Percentiles rank a stretch among this genome's conserved stretches.
Conservation (phyloP, 2,888 invertebrate genomes). For the Saturnia pavonia region DNA sequence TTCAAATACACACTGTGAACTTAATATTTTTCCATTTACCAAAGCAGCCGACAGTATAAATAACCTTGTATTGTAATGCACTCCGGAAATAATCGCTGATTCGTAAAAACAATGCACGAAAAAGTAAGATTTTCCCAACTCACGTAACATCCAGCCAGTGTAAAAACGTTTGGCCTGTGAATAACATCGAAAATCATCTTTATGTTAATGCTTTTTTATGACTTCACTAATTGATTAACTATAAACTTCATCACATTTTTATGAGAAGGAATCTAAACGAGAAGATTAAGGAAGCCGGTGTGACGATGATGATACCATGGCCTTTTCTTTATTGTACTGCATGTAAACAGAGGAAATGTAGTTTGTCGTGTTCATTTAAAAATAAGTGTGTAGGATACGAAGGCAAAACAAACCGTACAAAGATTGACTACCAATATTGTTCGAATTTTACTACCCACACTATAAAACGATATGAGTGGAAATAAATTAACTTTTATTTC, state of each 20-base stretch:
- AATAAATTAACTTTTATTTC: constrained; percentile 26
- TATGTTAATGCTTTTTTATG: neutral
- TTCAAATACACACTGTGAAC: neutral
- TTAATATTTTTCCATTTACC: constrained; percentile 15
- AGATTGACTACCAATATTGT: constrained; percentile 16
- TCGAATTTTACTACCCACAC: constrained; percentile 11
- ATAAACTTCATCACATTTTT: neutral
- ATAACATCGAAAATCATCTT: neutral
- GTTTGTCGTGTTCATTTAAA: neutral
- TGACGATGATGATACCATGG: neutral
- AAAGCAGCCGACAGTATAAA: constrained; percentile 13
- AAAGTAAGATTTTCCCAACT: constrained; percentile 29
- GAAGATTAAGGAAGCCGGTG: neutral
- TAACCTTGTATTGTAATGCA: constrained; percentile 25
- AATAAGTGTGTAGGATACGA: constrained; percentile 8
- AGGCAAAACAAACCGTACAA: constrained; percentile 15
- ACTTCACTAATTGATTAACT: neutral
- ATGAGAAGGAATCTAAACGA: neutral
- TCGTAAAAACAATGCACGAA: constrained; percentile 28
- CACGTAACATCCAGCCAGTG: constrained; percentile 19
- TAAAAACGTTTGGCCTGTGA: neutral
- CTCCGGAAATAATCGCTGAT: constrained; percentile 26
- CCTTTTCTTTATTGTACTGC: neutral
- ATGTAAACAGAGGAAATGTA: neutral
- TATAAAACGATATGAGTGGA: constrained; percentile 20